These are phyloP conservation scores for Eupithecia subumbrata DNA, from an alignment of 2,888 invertebrate genomes.

Conservation along the genomic window DNA sequence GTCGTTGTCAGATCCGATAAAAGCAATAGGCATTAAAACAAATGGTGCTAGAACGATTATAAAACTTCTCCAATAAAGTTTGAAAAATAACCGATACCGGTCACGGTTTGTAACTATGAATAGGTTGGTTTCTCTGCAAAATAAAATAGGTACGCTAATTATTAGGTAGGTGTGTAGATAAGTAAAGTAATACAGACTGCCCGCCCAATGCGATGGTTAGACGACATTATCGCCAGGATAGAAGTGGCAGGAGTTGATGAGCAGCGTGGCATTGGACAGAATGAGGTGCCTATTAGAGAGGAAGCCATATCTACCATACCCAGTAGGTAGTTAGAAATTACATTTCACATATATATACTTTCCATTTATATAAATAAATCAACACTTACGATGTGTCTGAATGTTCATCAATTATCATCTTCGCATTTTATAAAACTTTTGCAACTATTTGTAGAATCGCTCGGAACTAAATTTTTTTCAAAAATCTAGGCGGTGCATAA, in stretches of 20 bases:
- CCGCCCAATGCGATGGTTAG: not conserved
- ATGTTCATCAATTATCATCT: slow-evolving; percentile 45
- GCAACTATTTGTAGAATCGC: not conserved
- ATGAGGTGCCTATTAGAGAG: not conserved
- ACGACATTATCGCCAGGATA: not conserved
- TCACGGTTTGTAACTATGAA: slow-evolving; percentile 59
- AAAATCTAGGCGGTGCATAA: not conserved
- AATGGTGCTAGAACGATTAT: slow-evolving; percentile 60
- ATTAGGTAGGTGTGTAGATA: not conserved
- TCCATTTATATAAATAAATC: not conserved
- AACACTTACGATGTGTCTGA: slow-evolving; percentile 50
- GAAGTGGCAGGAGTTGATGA: not conserved
- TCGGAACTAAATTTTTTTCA: not conserved
- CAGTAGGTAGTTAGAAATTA: not conserved
- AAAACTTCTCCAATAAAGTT: slow-evolving; percentile 62
- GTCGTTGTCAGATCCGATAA: slow-evolving; percentile 58
- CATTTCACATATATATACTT: not conserved
- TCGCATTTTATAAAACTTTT: not conserved
- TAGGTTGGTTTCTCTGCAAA: slow-evolving; percentile 63
- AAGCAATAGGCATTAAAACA: slow-evolving; percentile 59
- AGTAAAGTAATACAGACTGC: not conserved
- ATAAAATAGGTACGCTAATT: not conserved
- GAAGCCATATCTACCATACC: not conserved
- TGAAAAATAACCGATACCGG: slow-evolving; percentile 56
- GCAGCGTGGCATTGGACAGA: not conserved